Percentiles rank a stretch among this genome's conserved stretches.
These are phyloP conservation scores for Mohoua ochrocephala DNA, from an alignment of 2,113 vertebrate species.

Conservation along the genomic window DNA sequence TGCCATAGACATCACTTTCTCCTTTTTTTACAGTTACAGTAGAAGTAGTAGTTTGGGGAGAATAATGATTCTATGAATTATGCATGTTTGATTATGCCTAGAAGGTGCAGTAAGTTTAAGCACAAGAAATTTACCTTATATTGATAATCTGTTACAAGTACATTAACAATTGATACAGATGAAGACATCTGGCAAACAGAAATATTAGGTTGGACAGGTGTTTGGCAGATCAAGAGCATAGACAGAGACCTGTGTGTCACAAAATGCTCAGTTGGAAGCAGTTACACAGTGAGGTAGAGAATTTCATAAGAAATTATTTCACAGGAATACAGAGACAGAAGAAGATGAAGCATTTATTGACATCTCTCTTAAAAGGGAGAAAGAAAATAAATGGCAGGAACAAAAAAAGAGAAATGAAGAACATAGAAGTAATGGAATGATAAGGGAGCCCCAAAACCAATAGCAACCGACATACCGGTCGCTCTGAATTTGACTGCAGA, in stretches of 20 bases:
- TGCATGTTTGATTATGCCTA: background rate
- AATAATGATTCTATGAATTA: background rate
- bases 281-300: background rate
- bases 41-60: background rate
- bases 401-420: background rate
- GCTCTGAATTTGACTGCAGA: background rate
- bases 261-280: background rate
- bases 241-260: background rate
- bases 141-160: background rate
- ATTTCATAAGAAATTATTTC: background rate
- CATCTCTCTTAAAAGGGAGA: background rate
- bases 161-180: background rate
- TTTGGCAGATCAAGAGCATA: background rate
- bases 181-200: background rate
- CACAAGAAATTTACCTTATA: background rate
- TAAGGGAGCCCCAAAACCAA: background rate
- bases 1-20: background rate
- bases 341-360: background rate
- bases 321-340: background rate
- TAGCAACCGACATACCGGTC: background rate
- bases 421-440: background rate
- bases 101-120: background rate
- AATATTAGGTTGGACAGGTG: background rate
- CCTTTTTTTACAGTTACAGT: background rate
- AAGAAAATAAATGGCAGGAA: background rate